A percentile compares a stretch with the other conserved stretches of the same genome.
These are phyloP conservation scores for Tinea trinotella DNA, from an alignment of 2,888 invertebrate genomes.

Conservation along the genomic window DNA sequence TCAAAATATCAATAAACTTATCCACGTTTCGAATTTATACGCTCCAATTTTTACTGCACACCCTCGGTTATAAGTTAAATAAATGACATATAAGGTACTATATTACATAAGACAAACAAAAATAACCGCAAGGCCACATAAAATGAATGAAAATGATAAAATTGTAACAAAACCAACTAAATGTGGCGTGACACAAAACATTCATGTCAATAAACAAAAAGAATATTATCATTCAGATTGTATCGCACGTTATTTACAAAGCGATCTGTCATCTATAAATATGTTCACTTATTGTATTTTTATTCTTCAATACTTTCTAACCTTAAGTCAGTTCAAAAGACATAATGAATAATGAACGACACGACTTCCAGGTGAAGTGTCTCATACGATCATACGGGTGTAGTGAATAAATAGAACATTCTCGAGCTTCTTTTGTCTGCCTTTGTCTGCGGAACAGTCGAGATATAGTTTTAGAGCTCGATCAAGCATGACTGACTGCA, in stretches of 20 bases:
- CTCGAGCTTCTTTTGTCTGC: neutral
- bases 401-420: neutral
- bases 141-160: constrained; percentile 4
- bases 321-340: neutral
- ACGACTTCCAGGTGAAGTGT: neutral
- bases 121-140: neutral
- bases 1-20: no score
- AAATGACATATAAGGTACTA: neutral
- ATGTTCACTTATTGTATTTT: neutral
- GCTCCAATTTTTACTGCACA: no score
- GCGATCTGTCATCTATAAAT: constrained; percentile 8
- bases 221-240: constrained; percentile 4
- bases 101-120: neutral
- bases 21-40: no score
- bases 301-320: neutral
- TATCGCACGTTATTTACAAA: constrained; percentile 11
- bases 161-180: constrained; percentile 5
- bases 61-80: no score
- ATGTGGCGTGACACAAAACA: neutral
- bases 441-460: neutral
- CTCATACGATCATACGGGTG: neutral
- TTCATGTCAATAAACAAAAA: constrained; percentile 10
- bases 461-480: constrained; percentile 1
- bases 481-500: constrained; percentile 1
- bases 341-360: neutral